A percentile compares a stretch with the other conserved stretches of the same genome.
phyloP scores from a whole-genome alignment of 2,888 invertebrate genomes.

The Spialia ferax region DNA sequence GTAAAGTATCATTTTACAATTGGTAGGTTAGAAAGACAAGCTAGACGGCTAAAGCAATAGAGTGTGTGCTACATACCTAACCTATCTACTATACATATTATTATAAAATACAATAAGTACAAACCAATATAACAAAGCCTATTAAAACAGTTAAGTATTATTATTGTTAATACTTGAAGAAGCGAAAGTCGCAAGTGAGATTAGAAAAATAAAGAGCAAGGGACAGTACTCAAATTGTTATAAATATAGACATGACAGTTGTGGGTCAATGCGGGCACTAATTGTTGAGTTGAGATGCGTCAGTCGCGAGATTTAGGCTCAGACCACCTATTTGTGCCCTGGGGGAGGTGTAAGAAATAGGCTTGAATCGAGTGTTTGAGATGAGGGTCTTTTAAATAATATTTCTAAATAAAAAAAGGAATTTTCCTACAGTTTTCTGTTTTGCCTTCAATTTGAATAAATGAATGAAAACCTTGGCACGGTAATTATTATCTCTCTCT shows the following conservation, averaged over 20 bases:
- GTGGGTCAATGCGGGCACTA: not conserved
- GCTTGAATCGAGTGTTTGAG: too few species aligned
- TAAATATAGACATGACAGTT: not conserved
- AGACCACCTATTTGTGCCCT: too few species aligned
- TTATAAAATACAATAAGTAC: not conserved
- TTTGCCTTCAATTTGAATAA: conserved; percentile 2
- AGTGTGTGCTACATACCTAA: not conserved
- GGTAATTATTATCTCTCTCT: conserved; percentile 6
- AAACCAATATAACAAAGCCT: not conserved
- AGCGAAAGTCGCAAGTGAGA: not conserved
- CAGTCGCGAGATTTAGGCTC: too few species aligned
- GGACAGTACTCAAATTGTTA: not conserved
- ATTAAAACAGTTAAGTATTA: not conserved
- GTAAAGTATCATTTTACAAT: conserved; percentile 17
- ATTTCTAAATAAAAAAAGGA: too few species aligned
- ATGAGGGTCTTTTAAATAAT: too few species aligned
- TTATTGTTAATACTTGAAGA: too few species aligned
- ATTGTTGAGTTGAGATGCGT: not conserved
- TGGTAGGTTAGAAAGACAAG: not conserved
- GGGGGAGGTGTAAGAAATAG: too few species aligned
- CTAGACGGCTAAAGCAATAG: not conserved
- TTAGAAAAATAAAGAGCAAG: conserved; percentile 1
- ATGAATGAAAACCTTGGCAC: not conserved
- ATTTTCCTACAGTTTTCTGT: conserved; percentile 3
- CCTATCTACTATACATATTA: not conserved